These are phyloP conservation scores for Chrysogorgia sp. DNA, from an alignment of 92 coral and sea anemone species.

Conservation along the genomic window DNA sequence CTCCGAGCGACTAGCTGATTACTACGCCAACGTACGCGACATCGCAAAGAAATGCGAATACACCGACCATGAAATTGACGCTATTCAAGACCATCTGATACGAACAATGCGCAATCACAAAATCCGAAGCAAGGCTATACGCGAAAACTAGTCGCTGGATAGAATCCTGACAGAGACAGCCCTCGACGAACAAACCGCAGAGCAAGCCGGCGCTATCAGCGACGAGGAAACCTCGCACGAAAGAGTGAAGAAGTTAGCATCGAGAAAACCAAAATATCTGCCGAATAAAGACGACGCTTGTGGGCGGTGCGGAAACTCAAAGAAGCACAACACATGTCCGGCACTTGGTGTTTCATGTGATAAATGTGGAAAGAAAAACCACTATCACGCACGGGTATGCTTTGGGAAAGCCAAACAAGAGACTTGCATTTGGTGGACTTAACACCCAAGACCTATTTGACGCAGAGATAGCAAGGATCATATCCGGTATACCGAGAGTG, in stretches of 20 bases:
- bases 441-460: constrained; percentile 69
- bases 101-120: too few species aligned
- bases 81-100: constrained; percentile 62
- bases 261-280: constrained; percentile 28
- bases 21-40: constrained; percentile 47
- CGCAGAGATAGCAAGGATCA: constrained; percentile 45
- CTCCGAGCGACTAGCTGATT: constrained; percentile 35
- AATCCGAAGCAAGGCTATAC: constrained; percentile 41
- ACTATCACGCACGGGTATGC: constrained; percentile 35
- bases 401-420: constrained; percentile 16
- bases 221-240: constrained; percentile 1
- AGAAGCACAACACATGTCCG: constrained; percentile 20
- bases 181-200: constrained; percentile 58
- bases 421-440: constrained; percentile 57
- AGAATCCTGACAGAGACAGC: constrained; percentile 56
- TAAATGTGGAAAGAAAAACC: constrained; percentile 57
- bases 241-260: constrained; percentile 41
- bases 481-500: constrained; percentile 55
- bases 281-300: too few species aligned
- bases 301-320: constrained; percentile 41
- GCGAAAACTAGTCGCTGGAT: constrained; percentile 44
- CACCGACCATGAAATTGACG: constrained; percentile 52
- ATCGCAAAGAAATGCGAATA: constrained; percentile 58
- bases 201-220: constrained; percentile 49
- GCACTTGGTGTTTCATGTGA: constrained; percentile 45